Evolutionary conservation across 2,113 vertebrate species (phyloP), one percentile per base, ranked within the genome.

Genomic region (Cercopithecus mona): DNA sequence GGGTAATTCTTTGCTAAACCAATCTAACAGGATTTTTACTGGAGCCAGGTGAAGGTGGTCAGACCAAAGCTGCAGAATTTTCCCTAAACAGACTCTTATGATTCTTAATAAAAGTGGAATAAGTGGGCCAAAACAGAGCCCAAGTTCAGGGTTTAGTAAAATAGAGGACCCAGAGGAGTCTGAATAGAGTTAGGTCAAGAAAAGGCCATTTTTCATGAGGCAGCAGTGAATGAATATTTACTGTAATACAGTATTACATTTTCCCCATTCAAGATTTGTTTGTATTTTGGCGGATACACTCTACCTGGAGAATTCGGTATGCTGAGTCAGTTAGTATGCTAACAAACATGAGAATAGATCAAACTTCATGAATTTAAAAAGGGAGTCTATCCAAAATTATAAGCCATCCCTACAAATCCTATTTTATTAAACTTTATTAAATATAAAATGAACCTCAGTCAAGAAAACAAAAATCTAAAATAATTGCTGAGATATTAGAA

Each of bases 361-460:
- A 45, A 48, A 85, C 38, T 57, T 66, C 66, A 38, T 81, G 59
- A 88, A 90, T 97, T 86, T 81, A 85, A 82, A 66, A 59, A 78
- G 7, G 2, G 5, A 14, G 3, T 79, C 48, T 84, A 20, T 88
- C 52, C 17, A 50, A 95, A 89, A 80, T 70, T 75, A 80, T 57
- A 72, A 90, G 7, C 18, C 40, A 64, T 8, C 0, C 10, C 75
- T 84, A 52, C n/a, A 72, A n/a, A n/a, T 88, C 8, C 40, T 78
- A 43, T 22, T 50, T 85, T 40, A 30, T 72, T 93, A 85, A 94
- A 3, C 3, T 52, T 82, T 82, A 50, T 45, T 52, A 73, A 85
- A 45, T 52, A 30, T 32, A 61, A 89, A 35, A 84, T 27, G 7
- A 82, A 23, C n/a, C 55, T 45, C 16, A 68, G 55, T 57, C 27